Evolutionary conservation across 2,113 vertebrate genomes (phyloP).

Genomic region (Addax nasomaculatus): DNA sequence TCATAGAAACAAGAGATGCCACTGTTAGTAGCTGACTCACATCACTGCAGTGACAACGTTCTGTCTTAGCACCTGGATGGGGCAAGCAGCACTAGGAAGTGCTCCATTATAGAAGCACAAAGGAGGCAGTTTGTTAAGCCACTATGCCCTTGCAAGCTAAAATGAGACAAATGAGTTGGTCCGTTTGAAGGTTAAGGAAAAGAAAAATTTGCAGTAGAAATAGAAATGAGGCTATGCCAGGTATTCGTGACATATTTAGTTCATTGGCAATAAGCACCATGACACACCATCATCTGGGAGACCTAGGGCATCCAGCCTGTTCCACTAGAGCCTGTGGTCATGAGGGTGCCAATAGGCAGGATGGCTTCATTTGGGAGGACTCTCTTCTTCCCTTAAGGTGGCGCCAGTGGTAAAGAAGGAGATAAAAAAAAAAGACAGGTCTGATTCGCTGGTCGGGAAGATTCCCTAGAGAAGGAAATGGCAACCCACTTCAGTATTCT

Average conservation of each 20-base stretch:
- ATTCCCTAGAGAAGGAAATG: not conserved
- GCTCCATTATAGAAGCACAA: not conserved
- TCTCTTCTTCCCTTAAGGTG: not conserved
- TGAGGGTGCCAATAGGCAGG: too few species aligned
- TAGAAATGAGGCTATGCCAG: not conserved
- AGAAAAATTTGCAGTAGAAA: not conserved
- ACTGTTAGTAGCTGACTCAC: not conserved
- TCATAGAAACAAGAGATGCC: slow-evolving; percentile 7
- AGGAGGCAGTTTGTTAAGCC: slow-evolving; percentile 29
- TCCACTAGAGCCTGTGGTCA: not conserved
- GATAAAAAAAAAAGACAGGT: not conserved
- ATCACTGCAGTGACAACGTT: not conserved
- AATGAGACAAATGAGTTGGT: not conserved
- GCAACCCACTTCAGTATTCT: not conserved
- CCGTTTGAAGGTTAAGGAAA: not conserved
- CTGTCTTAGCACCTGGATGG: not conserved
- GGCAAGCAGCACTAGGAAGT: not conserved
- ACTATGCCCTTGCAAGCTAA: not conserved
- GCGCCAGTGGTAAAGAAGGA: not conserved
- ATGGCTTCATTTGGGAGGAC: not conserved
- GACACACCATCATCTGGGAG: not conserved
- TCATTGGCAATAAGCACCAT: not conserved
- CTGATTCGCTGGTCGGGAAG: not conserved
- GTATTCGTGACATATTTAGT: not conserved
- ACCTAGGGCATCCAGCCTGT: not conserved